Evolutionary conservation across 1,140 invertebrate species (phyloP).

Genomic region (Tetraneura akinire): DNA sequence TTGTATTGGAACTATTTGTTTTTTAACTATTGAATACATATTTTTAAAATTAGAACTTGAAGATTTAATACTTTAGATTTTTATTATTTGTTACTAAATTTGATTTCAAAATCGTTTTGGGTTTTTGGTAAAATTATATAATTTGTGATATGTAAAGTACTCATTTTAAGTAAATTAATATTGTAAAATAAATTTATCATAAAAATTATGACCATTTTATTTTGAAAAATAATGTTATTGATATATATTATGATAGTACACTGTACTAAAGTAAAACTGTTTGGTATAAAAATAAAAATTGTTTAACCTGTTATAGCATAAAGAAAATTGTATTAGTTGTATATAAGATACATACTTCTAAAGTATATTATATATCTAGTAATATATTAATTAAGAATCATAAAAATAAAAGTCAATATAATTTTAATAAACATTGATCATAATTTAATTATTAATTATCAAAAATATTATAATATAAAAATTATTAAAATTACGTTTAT

Average conservation of each 20-base stretch:
- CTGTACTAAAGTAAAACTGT: constrained; percentile 2
- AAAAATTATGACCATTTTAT: background rate
- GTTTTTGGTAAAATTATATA: constrained; percentile 10
- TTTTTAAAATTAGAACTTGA: constrained; percentile 4
- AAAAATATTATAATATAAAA: no score
- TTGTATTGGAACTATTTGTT: background rate
- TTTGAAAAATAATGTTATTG: no score
- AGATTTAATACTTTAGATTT: constrained; percentile 26
- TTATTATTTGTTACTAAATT: constrained; percentile 6
- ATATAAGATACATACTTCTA: no score
- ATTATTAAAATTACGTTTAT: no score
- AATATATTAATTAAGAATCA: no score
- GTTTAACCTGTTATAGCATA: background rate
- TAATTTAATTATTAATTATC: no score
- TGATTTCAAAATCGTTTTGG: background rate
- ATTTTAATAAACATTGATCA: no score
- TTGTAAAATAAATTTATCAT: background rate
- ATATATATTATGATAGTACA: background rate
- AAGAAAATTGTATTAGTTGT: background rate
- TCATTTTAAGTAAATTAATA: constrained; percentile 13
- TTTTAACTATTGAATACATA: background rate
- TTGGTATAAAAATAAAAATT: background rate
- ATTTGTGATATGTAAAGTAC: constrained; percentile 38
- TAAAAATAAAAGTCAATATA: no score
- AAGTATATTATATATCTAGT: no score